These are phyloP conservation scores for Microtus richardsoni DNA, from an alignment of 2,113 vertebrate genomes.

Conservation along the genomic window DNA sequence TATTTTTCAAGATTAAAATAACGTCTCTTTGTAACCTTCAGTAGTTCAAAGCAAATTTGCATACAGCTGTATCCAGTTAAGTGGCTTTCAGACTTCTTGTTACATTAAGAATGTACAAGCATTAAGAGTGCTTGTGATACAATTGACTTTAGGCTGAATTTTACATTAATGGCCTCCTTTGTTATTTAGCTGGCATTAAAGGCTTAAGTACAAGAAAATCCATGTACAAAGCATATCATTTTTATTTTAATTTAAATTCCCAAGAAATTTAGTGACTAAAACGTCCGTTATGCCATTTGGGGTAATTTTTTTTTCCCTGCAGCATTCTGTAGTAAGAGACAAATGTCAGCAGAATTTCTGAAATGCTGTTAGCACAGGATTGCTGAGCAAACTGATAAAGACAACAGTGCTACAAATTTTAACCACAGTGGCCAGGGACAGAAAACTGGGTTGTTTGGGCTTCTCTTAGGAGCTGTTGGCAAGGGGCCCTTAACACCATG, in stretches of 20 bases:
- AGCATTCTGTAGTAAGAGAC: slow-evolving; percentile 75
- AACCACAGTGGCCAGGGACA: slow-evolving; percentile 63
- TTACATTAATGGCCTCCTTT: slow-evolving; percentile 75
- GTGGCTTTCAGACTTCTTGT: slow-evolving; percentile 77
- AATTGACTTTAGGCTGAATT: slow-evolving; percentile 80
- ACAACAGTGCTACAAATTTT: slow-evolving; percentile 42
- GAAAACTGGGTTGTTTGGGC: slow-evolving; percentile 55
- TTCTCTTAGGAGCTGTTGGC: slow-evolving; percentile 55
- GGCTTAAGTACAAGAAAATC: slow-evolving; percentile 80
- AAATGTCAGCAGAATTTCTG: slow-evolving; percentile 69
- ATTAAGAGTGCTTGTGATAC: slow-evolving; percentile 78
- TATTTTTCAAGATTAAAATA: slow-evolving; percentile 80
- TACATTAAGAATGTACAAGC: slow-evolving; percentile 74
- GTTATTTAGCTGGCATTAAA: slow-evolving; percentile 81
- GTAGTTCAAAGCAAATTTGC: slow-evolving; percentile 64
- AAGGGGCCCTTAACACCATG: slow-evolving; percentile 55
- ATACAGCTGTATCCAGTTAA: slow-evolving; percentile 78
- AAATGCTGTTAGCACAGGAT: slow-evolving; percentile 73
- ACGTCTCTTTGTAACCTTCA: slow-evolving; percentile 74
- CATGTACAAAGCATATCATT: slow-evolving; percentile 75
- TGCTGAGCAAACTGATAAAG: slow-evolving; percentile 62
- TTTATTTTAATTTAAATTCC: slow-evolving; percentile 81
- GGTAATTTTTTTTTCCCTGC: slow-evolving; percentile 72
- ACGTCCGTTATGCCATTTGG: slow-evolving; percentile 73
- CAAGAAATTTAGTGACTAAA: slow-evolving; percentile 81